A percentile compares a stretch with the other conserved stretches of the same genome.
phyloP scores from a whole-genome alignment of 2,113 vertebrate genomes.

The Gambusia holbrooki region DNA sequence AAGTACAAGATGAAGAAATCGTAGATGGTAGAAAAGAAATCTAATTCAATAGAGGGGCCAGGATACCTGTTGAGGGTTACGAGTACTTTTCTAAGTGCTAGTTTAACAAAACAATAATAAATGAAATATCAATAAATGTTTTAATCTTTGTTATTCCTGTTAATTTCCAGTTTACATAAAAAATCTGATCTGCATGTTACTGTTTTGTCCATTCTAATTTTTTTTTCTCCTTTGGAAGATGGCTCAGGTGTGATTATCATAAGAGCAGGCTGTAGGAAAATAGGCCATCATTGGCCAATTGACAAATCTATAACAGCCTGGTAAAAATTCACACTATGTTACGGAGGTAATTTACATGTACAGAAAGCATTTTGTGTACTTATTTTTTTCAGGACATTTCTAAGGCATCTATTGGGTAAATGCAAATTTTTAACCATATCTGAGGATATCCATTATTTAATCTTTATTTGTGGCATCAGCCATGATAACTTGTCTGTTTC shows the following conservation, averaged over 20 bases:
- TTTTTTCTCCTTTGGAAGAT: no score
- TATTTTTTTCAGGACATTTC: background rate
- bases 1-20: no score
- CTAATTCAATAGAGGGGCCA: no score
- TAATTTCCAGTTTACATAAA: no score
- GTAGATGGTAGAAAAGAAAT: no score
- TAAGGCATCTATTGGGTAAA: background rate
- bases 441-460: constrained; percentile 34
- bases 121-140: background rate
- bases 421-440: constrained; percentile 37
- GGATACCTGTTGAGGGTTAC: no score
- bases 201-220: no score
- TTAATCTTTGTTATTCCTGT: background rate
- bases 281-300: background rate
- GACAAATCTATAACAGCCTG: background rate
- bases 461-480: constrained; percentile 36
- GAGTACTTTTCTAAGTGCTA: no score
- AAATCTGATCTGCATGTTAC: no score
- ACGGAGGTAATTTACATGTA: background rate
- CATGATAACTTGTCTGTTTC: constrained; percentile 49
- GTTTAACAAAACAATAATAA: no score
- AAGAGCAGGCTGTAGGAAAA: no score
- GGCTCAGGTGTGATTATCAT: no score
- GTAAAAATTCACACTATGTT: background rate
- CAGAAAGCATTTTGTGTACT: background rate